Percentiles rank a stretch among this genome's conserved stretches.
phyloP scores from a whole-genome alignment of 2,113 vertebrate species.

The Psilopsiagon aurifrons region DNA sequence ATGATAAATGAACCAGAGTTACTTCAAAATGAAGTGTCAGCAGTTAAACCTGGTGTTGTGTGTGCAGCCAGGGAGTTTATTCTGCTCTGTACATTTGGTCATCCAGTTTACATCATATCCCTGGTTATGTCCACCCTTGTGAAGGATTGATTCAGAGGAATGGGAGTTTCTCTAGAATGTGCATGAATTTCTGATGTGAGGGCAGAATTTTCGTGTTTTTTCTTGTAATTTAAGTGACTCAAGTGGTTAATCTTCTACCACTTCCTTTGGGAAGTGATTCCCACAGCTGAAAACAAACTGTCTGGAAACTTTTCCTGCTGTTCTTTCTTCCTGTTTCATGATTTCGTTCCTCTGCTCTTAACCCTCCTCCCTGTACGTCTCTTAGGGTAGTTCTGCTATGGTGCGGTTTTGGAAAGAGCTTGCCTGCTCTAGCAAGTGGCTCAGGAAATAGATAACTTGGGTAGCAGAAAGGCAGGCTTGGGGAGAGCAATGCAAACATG shows the following conservation, averaged over 20 bases:
- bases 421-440: rapidly evolving
- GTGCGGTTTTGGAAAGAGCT: background rate
- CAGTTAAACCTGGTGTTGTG: background rate
- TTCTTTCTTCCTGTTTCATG: background rate
- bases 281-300: conserved; percentile 34
- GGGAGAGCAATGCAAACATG: background rate
- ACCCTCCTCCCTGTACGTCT: background rate
- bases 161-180: background rate
- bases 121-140: background rate
- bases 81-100: background rate
- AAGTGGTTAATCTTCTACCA: background rate
- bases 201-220: background rate
- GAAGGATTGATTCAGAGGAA: background rate
- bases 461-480: background rate
- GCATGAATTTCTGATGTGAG: background rate
- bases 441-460: background rate
- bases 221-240: background rate
- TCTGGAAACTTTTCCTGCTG: conserved; percentile 48
- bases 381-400: background rate
- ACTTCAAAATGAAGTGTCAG: background rate
- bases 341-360: background rate
- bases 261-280: conserved; percentile 66
- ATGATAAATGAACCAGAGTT: background rate
- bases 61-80: background rate
- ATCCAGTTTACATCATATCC: background rate